These are phyloP conservation scores for Neocrepidodera transversa DNA, from an alignment of 2,888 invertebrate species.

Conservation along the genomic window DNA sequence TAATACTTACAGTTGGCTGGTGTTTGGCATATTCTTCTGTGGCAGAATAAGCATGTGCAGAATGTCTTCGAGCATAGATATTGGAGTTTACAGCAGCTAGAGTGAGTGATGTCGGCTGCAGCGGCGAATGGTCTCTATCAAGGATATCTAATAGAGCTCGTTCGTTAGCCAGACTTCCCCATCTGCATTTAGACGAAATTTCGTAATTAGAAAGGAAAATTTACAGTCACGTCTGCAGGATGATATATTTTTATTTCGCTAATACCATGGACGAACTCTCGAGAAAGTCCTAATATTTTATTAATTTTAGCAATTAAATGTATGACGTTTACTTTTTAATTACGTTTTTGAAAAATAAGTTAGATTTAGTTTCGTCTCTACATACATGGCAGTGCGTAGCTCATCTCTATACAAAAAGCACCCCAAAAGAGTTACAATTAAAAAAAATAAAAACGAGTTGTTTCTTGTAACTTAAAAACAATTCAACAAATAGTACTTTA, in stretches of 20 bases:
- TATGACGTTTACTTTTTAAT: no score
- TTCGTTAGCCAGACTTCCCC: slow-evolving; percentile 55
- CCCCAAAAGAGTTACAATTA: no score
- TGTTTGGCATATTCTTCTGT: slow-evolving; percentile 48
- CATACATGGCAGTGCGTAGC: no score
- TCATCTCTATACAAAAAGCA: no score
- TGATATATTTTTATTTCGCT: slow-evolving; percentile 1
- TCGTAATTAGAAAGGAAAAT: slow-evolving; percentile 19
- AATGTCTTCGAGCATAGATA: slow-evolving; percentile 58
- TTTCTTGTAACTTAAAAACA: no score
- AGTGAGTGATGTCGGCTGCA: slow-evolving; percentile 54
- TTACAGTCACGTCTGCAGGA: slow-evolving; percentile 10
- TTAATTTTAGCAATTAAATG: no score
- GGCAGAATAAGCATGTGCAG: slow-evolving; percentile 55
- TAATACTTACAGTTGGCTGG: slow-evolving; percentile 31
- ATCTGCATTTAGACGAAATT: slow-evolving; percentile 46
- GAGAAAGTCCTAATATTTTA: no score
- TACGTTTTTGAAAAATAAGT: no score
- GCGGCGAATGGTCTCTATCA: slow-evolving; percentile 49
- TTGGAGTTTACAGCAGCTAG: slow-evolving; percentile 56
- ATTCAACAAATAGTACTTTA: no score
- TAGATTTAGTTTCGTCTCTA: no score
- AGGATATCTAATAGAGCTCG: slow-evolving; percentile 53
- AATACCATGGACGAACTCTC: not conserved
- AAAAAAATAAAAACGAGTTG: no score